phyloP scores from a whole-genome alignment of 2,113 vertebrate genomes.

The Notiomystis cincta region DNA sequence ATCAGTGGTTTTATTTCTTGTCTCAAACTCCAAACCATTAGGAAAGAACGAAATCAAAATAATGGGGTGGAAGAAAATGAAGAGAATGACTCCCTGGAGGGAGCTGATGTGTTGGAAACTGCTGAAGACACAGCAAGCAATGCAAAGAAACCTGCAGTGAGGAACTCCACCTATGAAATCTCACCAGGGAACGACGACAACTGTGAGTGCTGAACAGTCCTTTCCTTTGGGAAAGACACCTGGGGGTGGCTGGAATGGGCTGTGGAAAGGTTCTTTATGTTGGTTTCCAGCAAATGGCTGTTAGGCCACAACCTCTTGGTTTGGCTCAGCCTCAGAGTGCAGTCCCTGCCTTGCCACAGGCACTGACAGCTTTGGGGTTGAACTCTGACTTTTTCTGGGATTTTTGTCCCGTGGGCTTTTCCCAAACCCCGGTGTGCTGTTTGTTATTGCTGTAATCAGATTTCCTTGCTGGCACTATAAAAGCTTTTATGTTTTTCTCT shows the following conservation, averaged over 20 bases:
- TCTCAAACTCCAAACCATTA: not conserved
- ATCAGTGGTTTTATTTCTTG: not conserved
- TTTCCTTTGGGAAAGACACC: not conserved
- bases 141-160: not conserved
- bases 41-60: not conserved
- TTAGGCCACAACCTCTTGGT: not conserved
- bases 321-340: not conserved
- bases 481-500: not conserved
- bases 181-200: not conserved
- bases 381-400: not conserved
- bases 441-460: not conserved
- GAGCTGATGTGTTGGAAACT: fast-evolving
- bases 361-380: not conserved
- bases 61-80: not conserved
- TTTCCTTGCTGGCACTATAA: not conserved
- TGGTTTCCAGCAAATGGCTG: not conserved
- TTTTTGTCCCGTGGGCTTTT: not conserved
- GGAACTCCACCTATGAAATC: not conserved
- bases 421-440: fast-evolving
- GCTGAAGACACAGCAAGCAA: not conserved
- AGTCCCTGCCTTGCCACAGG: not conserved
- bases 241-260: not conserved
- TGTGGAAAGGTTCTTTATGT: fast-evolving
- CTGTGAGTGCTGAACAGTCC: not conserved
- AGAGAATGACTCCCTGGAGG: fast-evolving